Percentiles rank a stretch among this genome's conserved stretches.
Conservation (phyloP, 1,140 invertebrate genomes). For the Diabrotica virgifera region DNA sequence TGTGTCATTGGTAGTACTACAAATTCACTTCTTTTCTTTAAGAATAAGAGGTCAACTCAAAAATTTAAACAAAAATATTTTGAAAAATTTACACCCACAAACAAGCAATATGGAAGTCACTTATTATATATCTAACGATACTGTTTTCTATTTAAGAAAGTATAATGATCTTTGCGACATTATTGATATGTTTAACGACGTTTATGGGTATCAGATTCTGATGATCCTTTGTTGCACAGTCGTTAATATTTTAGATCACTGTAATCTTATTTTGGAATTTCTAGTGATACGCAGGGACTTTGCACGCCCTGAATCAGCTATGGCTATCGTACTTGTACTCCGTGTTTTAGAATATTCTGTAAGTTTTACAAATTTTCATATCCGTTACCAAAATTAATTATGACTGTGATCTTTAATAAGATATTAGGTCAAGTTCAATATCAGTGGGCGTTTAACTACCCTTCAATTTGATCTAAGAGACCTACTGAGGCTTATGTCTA, state of each 20-base stretch:
- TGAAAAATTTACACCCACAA: not conserved
- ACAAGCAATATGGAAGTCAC: too few species aligned
- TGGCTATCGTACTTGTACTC: not conserved
- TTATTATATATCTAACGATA: not conserved
- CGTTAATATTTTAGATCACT: not conserved
- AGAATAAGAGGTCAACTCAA: not conserved
- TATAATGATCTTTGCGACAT: not conserved
- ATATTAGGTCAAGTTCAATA: too few species aligned
- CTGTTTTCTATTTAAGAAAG: not conserved
- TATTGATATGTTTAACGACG: not conserved
- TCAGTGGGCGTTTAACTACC: too few species aligned
- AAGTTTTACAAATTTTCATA: not conserved
- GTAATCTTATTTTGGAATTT: not conserved
- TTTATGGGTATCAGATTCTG: not conserved
- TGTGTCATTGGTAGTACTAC: not conserved
- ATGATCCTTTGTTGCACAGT: not conserved
- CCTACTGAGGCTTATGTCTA: too few species aligned
- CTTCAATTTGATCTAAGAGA: too few species aligned
- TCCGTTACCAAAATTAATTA: too few species aligned
- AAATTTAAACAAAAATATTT: not conserved
- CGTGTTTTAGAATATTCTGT: not conserved
- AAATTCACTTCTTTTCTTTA: slow-evolving; percentile 1
- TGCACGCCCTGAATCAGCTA: not conserved
- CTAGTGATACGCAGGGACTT: not conserved
- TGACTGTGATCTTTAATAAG: too few species aligned